Conservation (phyloP, 2,888 invertebrate species). For the Noctua pronuba region DNA sequence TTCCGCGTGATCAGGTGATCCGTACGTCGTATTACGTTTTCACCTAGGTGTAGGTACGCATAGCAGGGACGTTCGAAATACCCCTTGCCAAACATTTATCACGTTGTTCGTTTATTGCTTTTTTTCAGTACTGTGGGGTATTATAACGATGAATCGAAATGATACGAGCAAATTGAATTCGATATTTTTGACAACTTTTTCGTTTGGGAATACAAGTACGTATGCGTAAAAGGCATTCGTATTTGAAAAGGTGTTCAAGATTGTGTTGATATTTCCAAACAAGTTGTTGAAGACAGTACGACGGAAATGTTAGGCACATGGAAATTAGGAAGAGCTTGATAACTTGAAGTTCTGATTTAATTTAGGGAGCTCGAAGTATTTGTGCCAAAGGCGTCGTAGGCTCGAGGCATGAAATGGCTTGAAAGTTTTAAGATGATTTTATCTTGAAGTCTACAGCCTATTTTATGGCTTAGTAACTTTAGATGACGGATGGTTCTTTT, state of each 20-base stretch:
- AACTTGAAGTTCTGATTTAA: constrained; percentile 48
- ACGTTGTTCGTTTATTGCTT: constrained; percentile 50
- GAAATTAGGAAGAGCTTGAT: constrained; percentile 36
- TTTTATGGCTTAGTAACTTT: constrained; percentile 30
- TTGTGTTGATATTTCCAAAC: constrained; percentile 33
- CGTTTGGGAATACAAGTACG: neutral
- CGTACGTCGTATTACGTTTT: constrained; percentile 44
- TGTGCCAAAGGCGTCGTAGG: constrained; percentile 15
- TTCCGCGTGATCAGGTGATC: constrained; percentile 55
- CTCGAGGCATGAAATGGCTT: constrained; percentile 43
- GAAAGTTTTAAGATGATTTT: constrained; percentile 56
- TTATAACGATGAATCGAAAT: constrained; percentile 37
- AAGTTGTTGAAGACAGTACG: constrained; percentile 9
- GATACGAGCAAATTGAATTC: constrained; percentile 36
- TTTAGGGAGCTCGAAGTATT: constrained; percentile 43
- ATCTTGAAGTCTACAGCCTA: constrained; percentile 30
- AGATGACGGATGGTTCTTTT: constrained; percentile 30
- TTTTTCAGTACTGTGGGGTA: constrained; percentile 26
- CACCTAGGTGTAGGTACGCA: constrained; percentile 38
- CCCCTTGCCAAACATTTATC: constrained; percentile 48
- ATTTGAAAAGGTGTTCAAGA: neutral
- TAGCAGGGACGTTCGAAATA: constrained; percentile 38
- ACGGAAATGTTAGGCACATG: constrained; percentile 8
- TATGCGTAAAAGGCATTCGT: neutral
- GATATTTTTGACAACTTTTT: constrained; percentile 11